Conservation (phyloP, 2,113 vertebrate species). For the Amia ocellicauda region DNA sequence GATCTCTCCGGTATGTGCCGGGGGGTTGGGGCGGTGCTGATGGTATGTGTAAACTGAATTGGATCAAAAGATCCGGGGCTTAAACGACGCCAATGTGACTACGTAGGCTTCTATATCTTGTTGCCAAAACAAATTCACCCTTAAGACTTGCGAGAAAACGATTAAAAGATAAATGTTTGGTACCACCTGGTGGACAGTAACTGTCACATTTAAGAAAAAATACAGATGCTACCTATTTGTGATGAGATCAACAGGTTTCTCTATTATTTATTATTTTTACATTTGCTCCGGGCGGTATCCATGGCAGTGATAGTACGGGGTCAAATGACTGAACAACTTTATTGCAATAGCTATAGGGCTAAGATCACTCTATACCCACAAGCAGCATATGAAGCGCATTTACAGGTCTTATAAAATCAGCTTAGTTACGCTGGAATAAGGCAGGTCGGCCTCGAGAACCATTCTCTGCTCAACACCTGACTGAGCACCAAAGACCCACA, state of each 20-base stretch:
- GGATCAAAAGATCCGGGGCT: too few species aligned
- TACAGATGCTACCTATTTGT: slow-evolving; percentile 14
- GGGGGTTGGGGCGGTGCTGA: too few species aligned
- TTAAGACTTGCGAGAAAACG: too few species aligned
- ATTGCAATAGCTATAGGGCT: neutral
- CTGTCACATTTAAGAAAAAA: slow-evolving; percentile 40
- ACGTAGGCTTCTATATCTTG: too few species aligned
- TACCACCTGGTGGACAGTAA: slow-evolving; percentile 59
- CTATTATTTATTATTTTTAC: neutral
- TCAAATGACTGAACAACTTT: too few species aligned
- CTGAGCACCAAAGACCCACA: neutral
- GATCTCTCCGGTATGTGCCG: too few species aligned
- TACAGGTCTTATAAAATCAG: neutral
- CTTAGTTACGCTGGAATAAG: neutral
- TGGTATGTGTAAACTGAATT: too few species aligned
- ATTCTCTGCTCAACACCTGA: neutral
- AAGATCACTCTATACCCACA: neutral
- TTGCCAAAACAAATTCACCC: too few species aligned
- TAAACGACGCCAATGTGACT: too few species aligned
- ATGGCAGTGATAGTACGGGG: too few species aligned
- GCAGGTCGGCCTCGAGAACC: neutral
- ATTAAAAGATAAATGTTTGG: slow-evolving; percentile 54
- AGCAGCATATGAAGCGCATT: too few species aligned
- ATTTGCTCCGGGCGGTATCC: too few species aligned
- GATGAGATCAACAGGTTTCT: neutral